Evolutionary conservation across 2,113 vertebrate genomes (phyloP).

Genomic region (Arothron firmamentum): DNA sequence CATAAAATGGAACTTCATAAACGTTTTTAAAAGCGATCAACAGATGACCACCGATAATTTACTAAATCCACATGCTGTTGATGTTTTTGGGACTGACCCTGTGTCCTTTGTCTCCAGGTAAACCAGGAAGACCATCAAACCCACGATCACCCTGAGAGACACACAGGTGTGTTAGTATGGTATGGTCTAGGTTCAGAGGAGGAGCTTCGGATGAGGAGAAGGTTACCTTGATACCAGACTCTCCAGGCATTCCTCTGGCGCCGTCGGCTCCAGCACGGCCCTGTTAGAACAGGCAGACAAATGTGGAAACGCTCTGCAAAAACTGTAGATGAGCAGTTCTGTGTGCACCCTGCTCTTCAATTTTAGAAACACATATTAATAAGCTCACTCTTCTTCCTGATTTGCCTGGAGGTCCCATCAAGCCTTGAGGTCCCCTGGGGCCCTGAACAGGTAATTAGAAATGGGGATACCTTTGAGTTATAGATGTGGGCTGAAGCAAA

Average conservation of each 20-base stretch:
- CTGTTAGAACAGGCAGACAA: slow-evolving; percentile 60
- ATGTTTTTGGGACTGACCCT: slow-evolving; percentile 76
- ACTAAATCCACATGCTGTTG: too few species aligned
- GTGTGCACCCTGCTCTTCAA: neutral
- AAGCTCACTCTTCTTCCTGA: slow-evolving; percentile 90
- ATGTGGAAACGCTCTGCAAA: neutral
- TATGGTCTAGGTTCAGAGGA: too few species aligned
- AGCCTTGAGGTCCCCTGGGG: slow-evolving; percentile 86
- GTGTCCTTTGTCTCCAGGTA: slow-evolving; percentile 97
- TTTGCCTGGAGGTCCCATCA: slow-evolving; percentile 85
- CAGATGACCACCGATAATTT: too few species aligned
- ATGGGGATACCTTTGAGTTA: neutral
- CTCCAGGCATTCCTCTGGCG: slow-evolving; percentile 93
- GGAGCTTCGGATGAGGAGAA: neutral
- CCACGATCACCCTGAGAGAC: slow-evolving; percentile 88
- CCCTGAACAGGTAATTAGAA: slow-evolving; percentile 73
- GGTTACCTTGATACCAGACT: slow-evolving; percentile 87
- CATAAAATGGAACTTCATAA: neutral
- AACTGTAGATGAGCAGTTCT: neutral
- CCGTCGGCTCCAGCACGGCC: slow-evolving; percentile 93
- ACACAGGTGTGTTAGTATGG: neutral
- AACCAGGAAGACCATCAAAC: slow-evolving; percentile 96
- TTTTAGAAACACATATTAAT: neutral
- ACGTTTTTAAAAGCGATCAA: too few species aligned
- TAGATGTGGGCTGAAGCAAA: neutral